Conservation (phyloP, 2,113 vertebrate genomes). For the Chaenogobius annularis region DNA sequence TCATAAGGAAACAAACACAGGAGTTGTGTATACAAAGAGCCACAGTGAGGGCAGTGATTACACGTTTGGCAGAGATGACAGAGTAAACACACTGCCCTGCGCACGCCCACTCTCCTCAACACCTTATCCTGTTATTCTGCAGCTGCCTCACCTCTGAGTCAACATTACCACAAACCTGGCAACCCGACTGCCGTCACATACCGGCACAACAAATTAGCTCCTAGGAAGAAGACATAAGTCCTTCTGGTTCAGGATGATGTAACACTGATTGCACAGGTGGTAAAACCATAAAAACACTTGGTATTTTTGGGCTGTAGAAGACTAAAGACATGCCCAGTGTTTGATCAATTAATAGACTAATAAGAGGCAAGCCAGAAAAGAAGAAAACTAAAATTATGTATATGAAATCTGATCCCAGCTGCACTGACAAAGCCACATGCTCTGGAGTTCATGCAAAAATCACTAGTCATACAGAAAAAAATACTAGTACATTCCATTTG, state of each 20-base stretch:
- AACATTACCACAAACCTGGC: constrained; percentile 44
- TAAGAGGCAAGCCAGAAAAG: no score
- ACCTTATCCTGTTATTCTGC: constrained; percentile 68
- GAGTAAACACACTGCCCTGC: constrained; percentile 45
- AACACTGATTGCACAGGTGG: no score
- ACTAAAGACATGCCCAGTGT: no score
- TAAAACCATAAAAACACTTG: no score
- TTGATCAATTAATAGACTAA: no score
- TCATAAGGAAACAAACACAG: constrained; percentile 12
- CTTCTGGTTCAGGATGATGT: not conserved
- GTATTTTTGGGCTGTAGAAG: no score
- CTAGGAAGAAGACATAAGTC: not conserved
- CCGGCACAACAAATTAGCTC: constrained; percentile 2
- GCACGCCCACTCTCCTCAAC: constrained; percentile 45
- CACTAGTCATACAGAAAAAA: no score
- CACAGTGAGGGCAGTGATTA: constrained; percentile 36
- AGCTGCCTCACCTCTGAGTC: constrained; percentile 45
- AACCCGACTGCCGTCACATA: constrained; percentile 5
- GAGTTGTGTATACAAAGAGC: not conserved
- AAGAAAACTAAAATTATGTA: no score
- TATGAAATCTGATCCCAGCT: no score
- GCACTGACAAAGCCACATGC: no score
- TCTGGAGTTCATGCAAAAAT: no score
- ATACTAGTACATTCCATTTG: no score
- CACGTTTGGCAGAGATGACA: constrained; percentile 28